phyloP scores from a whole-genome alignment of 1,140 invertebrate species.

The Chionoecetes opilio region DNA sequence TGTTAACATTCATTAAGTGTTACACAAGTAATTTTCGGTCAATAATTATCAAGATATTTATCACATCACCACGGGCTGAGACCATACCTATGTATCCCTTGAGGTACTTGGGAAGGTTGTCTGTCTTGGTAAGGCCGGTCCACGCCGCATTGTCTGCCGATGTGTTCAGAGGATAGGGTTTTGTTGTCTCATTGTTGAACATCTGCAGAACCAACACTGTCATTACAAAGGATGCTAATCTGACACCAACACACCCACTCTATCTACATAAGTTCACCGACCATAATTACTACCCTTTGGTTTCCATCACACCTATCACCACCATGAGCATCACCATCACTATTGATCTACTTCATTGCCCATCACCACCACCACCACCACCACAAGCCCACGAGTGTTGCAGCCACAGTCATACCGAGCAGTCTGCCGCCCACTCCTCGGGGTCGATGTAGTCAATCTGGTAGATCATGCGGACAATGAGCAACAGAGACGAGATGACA shows the following conservation, averaged over 20 bases:
- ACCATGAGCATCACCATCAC: too few species aligned
- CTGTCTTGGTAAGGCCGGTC: slow-evolving; percentile 93
- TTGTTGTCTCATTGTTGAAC: slow-evolving; percentile 48
- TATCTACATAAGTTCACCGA: too few species aligned
- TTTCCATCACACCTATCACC: too few species aligned
- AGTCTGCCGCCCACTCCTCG: slow-evolving; percentile 81
- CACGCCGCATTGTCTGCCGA: slow-evolving; percentile 92
- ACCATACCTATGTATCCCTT: slow-evolving; percentile 90
- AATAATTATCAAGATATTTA: too few species aligned
- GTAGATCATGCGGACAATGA: slow-evolving; percentile 97
- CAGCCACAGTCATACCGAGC: slow-evolving; percentile 72
- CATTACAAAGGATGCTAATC: neutral
- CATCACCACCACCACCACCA: neutral
- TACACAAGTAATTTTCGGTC: too few species aligned
- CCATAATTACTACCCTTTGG: too few species aligned
- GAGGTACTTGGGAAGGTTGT: slow-evolving; percentile 88
- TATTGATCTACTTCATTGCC: neutral
- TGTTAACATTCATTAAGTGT: too few species aligned
- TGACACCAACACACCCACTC: too few species aligned
- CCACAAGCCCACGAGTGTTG: neutral
- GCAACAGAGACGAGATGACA: slow-evolving; percentile 91
- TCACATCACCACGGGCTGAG: too few species aligned
- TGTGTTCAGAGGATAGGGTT: slow-evolving; percentile 82
- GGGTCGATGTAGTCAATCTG: slow-evolving; percentile 95
- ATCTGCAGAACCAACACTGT: neutral